These are phyloP conservation scores for Fissipunctia ypsillon DNA, from an alignment of 2,888 invertebrate species.

Conservation along the genomic window DNA sequence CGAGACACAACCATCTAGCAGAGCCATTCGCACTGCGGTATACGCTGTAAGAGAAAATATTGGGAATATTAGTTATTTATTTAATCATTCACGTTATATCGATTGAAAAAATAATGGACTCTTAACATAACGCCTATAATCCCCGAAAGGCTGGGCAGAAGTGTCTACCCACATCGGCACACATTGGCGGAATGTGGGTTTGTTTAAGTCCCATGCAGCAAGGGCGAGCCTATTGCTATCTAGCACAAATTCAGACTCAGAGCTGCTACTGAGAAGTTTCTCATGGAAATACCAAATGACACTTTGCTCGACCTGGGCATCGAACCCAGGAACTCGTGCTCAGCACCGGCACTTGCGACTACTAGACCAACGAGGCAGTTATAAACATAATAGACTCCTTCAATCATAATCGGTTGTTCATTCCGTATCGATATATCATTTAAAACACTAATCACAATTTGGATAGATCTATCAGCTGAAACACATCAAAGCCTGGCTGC, in stretches of 20 bases:
- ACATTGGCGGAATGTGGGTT: too few species aligned
- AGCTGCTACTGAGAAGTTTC: neutral
- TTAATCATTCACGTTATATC: neutral
- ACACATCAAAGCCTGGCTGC: too few species aligned
- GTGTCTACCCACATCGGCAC: too few species aligned
- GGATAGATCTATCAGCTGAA: too few species aligned
- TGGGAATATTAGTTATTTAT: constrained; percentile 33
- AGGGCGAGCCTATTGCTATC: neutral
- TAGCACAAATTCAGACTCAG: neutral
- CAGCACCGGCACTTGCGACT: neutral
- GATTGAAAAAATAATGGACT: neutral
- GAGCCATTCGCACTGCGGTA: constrained; percentile 85
- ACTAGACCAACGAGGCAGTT: neutral
- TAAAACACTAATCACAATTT: neutral
- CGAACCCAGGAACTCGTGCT: neutral
- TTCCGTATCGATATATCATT: neutral
- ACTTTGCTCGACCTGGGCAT: neutral
- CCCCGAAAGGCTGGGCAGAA: neutral
- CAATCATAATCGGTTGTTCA: neutral
- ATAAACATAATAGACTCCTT: neutral
- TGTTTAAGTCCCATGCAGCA: too few species aligned
- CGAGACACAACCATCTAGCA: constrained; percentile 86
- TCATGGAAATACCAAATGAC: neutral
- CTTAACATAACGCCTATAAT: neutral
- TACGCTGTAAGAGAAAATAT: constrained; percentile 74